These are phyloP conservation scores for Eulimnadia texana DNA, from an alignment of 1,140 invertebrate species.

Conservation along the genomic window DNA sequence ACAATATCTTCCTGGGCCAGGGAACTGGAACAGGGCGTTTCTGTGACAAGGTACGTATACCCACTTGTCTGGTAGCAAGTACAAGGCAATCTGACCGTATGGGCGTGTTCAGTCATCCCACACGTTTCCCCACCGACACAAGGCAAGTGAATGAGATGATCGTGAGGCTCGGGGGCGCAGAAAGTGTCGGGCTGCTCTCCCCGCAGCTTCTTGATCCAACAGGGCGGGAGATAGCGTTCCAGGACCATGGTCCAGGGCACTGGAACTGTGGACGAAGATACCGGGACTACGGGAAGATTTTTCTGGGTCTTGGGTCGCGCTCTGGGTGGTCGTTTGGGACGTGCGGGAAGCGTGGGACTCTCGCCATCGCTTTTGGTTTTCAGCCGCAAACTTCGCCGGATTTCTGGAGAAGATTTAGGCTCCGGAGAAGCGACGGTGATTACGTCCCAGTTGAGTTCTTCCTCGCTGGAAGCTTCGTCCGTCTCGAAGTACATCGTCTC, in stretches of 20 bases:
- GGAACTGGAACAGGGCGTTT: not conserved
- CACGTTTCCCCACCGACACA: slow-evolving; percentile 6
- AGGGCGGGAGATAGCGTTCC: slow-evolving; percentile 15
- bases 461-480: not conserved
- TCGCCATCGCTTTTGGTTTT: not conserved
- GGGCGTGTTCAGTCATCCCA: not conserved
- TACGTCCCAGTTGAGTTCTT: slow-evolving; percentile 28
- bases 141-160: slow-evolving; percentile 24
- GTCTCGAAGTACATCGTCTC: not conserved
- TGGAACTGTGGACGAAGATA: not conserved
- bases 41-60: not conserved
- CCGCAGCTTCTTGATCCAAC: slow-evolving; percentile 7
- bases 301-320: not conserved
- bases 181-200: slow-evolving; percentile 27
- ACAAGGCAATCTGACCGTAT: not conserved
- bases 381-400: slow-evolving; percentile 9
- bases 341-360: not conserved
- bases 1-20: not conserved
- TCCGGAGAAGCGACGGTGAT: slow-evolving; percentile 12
- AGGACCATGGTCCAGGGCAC: slow-evolving; percentile 11
- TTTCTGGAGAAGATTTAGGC: not conserved
- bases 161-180: slow-evolving; percentile 27
- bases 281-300: not conserved
- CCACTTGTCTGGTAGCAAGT: not conserved
- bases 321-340: not conserved